Conservation (phyloP, 2,888 invertebrate genomes). For the Malacosoma neustria region DNA sequence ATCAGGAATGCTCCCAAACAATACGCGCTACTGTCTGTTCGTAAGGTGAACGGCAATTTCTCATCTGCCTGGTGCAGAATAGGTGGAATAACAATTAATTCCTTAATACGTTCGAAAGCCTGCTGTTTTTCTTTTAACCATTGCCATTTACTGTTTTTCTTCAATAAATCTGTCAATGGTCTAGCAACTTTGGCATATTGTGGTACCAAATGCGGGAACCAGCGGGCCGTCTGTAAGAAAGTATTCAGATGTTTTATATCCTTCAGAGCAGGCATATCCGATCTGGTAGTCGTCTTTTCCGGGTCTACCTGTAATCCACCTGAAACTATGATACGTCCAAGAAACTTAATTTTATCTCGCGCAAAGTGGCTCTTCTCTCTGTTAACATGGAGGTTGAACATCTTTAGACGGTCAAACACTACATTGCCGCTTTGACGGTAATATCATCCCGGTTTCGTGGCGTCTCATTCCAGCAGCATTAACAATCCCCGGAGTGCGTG, state of each 20-base stretch:
- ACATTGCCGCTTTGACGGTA: no score
- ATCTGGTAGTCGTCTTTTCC: conserved; percentile 17
- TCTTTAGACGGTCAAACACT: no score
- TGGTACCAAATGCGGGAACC: conserved; percentile 12
- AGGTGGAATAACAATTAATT: neutral
- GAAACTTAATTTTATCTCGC: conserved; percentile 13
- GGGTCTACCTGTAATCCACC: conserved; percentile 14
- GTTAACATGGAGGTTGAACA: no score
- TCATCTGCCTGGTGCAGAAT: no score
- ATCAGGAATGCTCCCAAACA: conserved; percentile 4
- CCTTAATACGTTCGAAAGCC: neutral
- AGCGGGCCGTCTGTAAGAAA: conserved; percentile 22
- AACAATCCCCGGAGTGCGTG: no score
- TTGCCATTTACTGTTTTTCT: conserved; percentile 2
- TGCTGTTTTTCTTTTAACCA: conserved; percentile 1
- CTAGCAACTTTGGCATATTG: conserved; percentile 9
- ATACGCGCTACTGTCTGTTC: no score
- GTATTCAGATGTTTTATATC: conserved; percentile 20
- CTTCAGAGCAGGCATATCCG: conserved; percentile 12
- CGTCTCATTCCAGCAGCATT: no score
- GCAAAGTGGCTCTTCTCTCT: conserved; percentile 14
- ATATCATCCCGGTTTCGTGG: no score
- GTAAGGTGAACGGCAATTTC: no score
- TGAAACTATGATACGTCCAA: conserved; percentile 15
- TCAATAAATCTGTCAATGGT: conserved; percentile 12